These are phyloP conservation scores for Oreochromis aureus DNA, from an alignment of 2,113 vertebrate genomes.

Conservation along the genomic window DNA sequence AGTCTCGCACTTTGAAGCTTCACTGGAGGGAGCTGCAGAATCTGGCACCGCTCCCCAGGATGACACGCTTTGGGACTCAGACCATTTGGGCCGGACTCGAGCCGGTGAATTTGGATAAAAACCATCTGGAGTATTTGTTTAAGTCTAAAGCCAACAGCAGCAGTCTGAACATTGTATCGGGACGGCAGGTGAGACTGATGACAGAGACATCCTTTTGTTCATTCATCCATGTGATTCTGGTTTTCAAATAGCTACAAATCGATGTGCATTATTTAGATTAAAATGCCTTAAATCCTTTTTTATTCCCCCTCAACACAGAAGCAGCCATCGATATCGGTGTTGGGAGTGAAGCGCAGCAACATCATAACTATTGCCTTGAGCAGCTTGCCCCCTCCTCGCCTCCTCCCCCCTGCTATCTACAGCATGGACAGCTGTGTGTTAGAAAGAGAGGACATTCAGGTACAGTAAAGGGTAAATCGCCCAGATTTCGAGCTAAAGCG, in stretches of 20 bases:
- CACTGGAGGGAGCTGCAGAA: constrained; percentile 71
- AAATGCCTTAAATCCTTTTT: not conserved
- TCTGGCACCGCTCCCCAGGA: constrained; percentile 62
- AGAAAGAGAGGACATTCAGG: constrained; percentile 75
- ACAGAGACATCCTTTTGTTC: not conserved
- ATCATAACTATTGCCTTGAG: constrained; percentile 75
- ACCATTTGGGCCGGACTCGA: constrained; percentile 74
- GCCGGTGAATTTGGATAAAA: constrained; percentile 64
- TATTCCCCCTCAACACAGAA: constrained; percentile 27
- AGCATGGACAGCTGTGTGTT: constrained; percentile 75
- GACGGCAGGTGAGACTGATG: constrained; percentile 42
- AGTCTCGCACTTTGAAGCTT: constrained; percentile 63
- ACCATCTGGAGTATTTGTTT: constrained; percentile 67
- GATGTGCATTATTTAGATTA: not conserved
- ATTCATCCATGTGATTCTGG: not conserved
- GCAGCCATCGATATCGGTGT: constrained; percentile 54
- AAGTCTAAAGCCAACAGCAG: constrained; percentile 46
- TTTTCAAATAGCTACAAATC: not conserved
- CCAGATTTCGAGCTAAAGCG: not conserved
- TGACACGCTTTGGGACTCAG: constrained; percentile 68
- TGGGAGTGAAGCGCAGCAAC: constrained; percentile 75
- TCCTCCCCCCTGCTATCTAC: constrained; percentile 71
- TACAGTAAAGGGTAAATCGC: not conserved
- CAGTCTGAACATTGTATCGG: constrained; percentile 25
- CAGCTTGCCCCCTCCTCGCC: constrained; percentile 66